Evolutionary conservation across 2,888 invertebrate genomes (phyloP).

Genomic region (Eupithecia dodoneata): DNA sequence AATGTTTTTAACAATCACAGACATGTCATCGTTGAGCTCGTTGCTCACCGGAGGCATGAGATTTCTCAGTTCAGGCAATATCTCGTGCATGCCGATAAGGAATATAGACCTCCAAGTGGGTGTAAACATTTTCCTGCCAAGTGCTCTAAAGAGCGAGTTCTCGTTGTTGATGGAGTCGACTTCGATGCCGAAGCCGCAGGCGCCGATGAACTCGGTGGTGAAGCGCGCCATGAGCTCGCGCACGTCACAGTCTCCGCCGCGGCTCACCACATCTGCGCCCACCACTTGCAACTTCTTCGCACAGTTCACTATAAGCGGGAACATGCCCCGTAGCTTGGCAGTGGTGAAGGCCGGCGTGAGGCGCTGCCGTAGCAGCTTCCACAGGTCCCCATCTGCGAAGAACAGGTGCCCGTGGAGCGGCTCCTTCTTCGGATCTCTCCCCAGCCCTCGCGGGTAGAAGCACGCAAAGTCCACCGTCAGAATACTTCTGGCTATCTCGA

Average conservation of each 20-base stretch:
- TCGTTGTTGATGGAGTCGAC: conserved; percentile 62
- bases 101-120: conserved; percentile 45
- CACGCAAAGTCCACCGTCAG: conserved; percentile 61
- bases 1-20: conserved; percentile 54
- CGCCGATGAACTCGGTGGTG: conserved; percentile 66
- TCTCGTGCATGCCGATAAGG: conserved; percentile 51
- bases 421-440: conserved; percentile 55
- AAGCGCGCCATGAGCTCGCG: conserved; percentile 66
- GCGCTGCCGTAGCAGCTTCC: conserved; percentile 68
- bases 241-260: conserved; percentile 56
- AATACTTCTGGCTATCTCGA: conserved; percentile 59
- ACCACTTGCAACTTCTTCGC: conserved; percentile 60
- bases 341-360: conserved; percentile 71
- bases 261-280: conserved; percentile 52
- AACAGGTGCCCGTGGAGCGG: conserved; percentile 62
- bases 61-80: conserved; percentile 57
- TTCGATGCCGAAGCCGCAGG: conserved; percentile 66
- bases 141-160: conserved; percentile 56
- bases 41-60: conserved; percentile 43
- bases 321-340: conserved; percentile 70
- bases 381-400: conserved; percentile 64
- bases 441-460: conserved; percentile 62
- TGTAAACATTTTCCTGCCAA: conserved; percentile 55
- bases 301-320: conserved; percentile 66
- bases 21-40: conserved; percentile 44